phyloP scores from a whole-genome alignment of 23 tunicate genomes.

The Diplosoma virens region DNA sequence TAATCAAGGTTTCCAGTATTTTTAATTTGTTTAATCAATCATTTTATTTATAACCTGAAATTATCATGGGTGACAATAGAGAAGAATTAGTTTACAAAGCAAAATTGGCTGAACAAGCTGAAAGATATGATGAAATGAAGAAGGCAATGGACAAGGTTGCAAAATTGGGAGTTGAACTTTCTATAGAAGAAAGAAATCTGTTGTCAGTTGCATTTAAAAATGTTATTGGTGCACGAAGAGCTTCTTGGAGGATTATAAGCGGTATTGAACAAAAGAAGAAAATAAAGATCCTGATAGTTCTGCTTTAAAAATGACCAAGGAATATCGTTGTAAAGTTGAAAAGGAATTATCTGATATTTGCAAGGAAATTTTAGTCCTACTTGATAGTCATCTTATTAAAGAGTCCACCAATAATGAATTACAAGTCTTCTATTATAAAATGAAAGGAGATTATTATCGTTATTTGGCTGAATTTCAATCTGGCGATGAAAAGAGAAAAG shows the following conservation, averaged over 20 bases:
- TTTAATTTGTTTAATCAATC: no score
- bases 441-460: constrained; percentile 92
- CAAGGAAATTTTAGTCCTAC: constrained; percentile 46
- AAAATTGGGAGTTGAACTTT: constrained; percentile 42
- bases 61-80: constrained; percentile 19
- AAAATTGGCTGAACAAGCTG: constrained; percentile 96
- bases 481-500: constrained; percentile 43
- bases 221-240: constrained; percentile 95
- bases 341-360: constrained; percentile 65
- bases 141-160: constrained; percentile 61
- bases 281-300: constrained; percentile 15
- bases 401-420: constrained; percentile 30
- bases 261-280: constrained; percentile 68
- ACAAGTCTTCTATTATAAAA: constrained; percentile 81
- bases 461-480: constrained; percentile 81
- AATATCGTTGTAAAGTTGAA: constrained; percentile 10
- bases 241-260: constrained; percentile 91
- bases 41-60: no score
- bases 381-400: constrained; percentile 45
- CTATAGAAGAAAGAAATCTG: constrained; percentile 86
- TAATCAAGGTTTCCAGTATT: no score
- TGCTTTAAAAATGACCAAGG: neutral
- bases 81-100: constrained; percentile 69
- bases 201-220: constrained; percentile 96
- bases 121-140: constrained; percentile 92